Evolutionary conservation across 2,797 vertebrate species (phyloP).

Genomic region (Pagetopsis macropterus): DNA sequence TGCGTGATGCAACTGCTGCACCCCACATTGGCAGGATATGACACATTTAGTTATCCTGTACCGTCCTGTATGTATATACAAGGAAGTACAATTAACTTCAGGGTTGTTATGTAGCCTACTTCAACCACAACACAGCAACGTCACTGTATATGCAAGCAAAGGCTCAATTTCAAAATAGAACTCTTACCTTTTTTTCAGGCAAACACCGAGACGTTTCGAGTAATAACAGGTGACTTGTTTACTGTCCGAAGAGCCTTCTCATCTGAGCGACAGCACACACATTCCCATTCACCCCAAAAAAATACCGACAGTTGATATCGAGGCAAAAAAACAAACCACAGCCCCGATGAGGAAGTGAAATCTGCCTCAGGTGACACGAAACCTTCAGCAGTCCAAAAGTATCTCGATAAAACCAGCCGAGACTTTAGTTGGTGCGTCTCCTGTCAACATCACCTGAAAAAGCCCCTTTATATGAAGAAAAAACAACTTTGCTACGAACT

Average conservation of each 20-base stretch:
- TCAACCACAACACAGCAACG: not conserved
- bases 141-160: not conserved
- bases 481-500: not conserved
- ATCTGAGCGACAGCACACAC: constrained; percentile 29
- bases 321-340: constrained; percentile 16
- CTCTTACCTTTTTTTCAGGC: constrained; percentile 59
- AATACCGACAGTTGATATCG: constrained; percentile 12
- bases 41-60: too few species aligned
- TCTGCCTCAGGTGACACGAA: constrained; percentile 39
- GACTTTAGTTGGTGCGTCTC: constrained; percentile 10
- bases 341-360: constrained; percentile 56
- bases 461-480: not conserved
- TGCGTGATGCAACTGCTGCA: constrained; percentile 43
- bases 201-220: not conserved
- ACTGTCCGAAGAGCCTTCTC: constrained; percentile 38
- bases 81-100: not conserved
- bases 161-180: not conserved
- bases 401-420: not conserved
- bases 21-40: constrained; percentile 33
- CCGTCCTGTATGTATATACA: not conserved
- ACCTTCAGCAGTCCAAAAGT: constrained; percentile 30
- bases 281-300: constrained; percentile 25
- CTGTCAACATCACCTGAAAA: constrained; percentile 41
- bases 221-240: constrained; percentile 31
- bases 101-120: not conserved